Evolutionary conservation across 2,113 vertebrate genomes (phyloP).

Genomic region (Apaloderma vittatum): DNA sequence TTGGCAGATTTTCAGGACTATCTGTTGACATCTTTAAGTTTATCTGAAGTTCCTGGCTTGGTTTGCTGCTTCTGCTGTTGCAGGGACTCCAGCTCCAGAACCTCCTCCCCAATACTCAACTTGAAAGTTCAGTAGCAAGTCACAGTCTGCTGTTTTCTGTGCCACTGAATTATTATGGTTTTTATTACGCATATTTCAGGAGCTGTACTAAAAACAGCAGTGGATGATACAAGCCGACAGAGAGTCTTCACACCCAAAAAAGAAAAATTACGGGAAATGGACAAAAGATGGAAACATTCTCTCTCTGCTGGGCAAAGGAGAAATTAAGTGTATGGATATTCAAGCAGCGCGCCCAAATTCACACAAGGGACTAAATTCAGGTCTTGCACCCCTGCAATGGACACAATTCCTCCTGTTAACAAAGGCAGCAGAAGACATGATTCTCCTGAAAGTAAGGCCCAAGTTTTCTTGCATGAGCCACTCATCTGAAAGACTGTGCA

Average conservation of each 20-base stretch:
- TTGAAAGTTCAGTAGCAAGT: not conserved
- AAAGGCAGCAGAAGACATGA: not conserved
- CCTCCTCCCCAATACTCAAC: fast-evolving
- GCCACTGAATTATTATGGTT: not conserved
- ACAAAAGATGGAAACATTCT: not conserved
- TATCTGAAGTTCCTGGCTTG: not conserved
- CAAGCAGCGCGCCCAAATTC: not conserved
- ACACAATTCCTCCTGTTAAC: not conserved
- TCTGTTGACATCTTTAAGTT: not conserved
- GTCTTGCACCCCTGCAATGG: not conserved
- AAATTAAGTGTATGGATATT: not conserved
- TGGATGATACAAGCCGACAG: not conserved
- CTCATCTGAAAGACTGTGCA: not conserved
- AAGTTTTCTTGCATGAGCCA: not conserved
- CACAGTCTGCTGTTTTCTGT: not conserved
- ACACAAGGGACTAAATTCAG: not conserved
- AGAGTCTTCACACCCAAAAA: not conserved
- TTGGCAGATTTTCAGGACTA: not conserved
- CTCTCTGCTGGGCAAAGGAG: not conserved
- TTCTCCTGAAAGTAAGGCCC: not conserved
- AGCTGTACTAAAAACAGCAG: not conserved
- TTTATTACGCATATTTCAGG: not conserved
- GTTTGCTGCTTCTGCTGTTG: not conserved
- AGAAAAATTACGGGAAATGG: not conserved
- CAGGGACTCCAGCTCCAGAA: not conserved